Percentiles rank a stretch among this genome's conserved stretches.
phyloP scores from a whole-genome alignment of 2,888 invertebrate genomes.

The Chrysodeixis includens region DNA sequence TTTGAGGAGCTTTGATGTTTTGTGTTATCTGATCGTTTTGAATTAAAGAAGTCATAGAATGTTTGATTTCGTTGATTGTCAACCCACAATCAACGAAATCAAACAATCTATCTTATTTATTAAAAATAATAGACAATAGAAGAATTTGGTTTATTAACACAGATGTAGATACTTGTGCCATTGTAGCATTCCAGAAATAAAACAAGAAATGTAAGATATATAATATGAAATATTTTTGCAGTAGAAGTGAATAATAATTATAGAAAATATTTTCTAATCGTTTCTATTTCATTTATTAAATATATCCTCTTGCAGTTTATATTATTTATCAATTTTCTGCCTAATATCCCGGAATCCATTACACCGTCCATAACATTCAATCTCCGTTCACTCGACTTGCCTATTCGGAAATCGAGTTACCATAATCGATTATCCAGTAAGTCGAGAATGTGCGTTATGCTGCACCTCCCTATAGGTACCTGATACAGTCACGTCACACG shows the following conservation, averaged over 20 bases:
- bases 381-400: constrained; percentile 25
- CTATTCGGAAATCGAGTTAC: constrained; percentile 59
- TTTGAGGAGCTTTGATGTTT: constrained; percentile 68
- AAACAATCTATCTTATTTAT: background rate
- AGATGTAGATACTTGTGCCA: too few relatives aligned
- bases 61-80: background rate
- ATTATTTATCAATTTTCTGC: too few relatives aligned
- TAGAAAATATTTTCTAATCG: too few relatives aligned
- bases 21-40: constrained; percentile 38
- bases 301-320: too few relatives aligned
- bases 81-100: background rate
- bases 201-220: too few relatives aligned
- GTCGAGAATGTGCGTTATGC: constrained; percentile 65
- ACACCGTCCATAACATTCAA: constrained; percentile 14
- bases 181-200: too few relatives aligned
- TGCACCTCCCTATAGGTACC: constrained; percentile 32
- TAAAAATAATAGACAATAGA: too few relatives aligned
- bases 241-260: too few relatives aligned
- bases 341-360: too few relatives aligned
- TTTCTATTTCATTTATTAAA: too few relatives aligned
- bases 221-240: too few relatives aligned
- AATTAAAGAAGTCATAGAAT: constrained; percentile 11
- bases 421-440: constrained; percentile 63
- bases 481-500: background rate
- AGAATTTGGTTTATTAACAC: too few relatives aligned